Evolutionary conservation across 2,113 vertebrate genomes (phyloP), one percentile per base, ranked within the genome.

Genomic region (Corythoichthys intestinalis): DNA sequence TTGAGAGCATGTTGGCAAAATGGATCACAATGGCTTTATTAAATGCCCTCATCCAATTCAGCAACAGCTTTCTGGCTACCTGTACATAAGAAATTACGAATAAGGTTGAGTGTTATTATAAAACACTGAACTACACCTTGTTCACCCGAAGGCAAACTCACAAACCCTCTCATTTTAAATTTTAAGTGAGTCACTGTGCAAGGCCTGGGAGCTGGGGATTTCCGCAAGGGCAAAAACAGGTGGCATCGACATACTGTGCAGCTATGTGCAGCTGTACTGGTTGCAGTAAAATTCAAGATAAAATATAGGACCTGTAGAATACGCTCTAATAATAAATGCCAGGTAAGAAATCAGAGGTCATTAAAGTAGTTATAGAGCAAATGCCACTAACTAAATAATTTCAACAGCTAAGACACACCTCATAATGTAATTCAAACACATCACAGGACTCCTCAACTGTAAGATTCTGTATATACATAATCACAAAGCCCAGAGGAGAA

Each of bases 141-240:
- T 54, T 50, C 41, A 68, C 66, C 70, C 41, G 73, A 52, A 39
- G 47, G 50, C 15, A 71, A 5, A 44, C 41, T 44, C 6, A 70
- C 74, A 79, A 74, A 81, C 69, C 64, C 67, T 28, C 61, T 75
- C 65, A 72, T 70, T 81, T 71, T 48, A 79, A 83, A 87, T 79
- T 62, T 78, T 73, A 76, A 80, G 79, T 90, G 83, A 90, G 82
- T 89, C 87, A 89, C 35, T 79, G 77, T 62, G 1, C 75, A 74
- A 66, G 76, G 80, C 83, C 83, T 69, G 72, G 74, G 88, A 83
- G 82, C 54, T 84, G 87, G 88, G 87, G 81, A 87, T 88, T 90
- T 88, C 89, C 89, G 87, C 73, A 48, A 57, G 28, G 62, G 70
- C 72, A 73, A 83, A 90, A 88, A 73, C 84, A 87, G 89, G 84